A percentile compares a stretch with the other conserved stretches of the same genome.
These are phyloP conservation scores for Podarcis muralis DNA, from an alignment of 2,113 vertebrate genomes.

Conservation along the genomic window DNA sequence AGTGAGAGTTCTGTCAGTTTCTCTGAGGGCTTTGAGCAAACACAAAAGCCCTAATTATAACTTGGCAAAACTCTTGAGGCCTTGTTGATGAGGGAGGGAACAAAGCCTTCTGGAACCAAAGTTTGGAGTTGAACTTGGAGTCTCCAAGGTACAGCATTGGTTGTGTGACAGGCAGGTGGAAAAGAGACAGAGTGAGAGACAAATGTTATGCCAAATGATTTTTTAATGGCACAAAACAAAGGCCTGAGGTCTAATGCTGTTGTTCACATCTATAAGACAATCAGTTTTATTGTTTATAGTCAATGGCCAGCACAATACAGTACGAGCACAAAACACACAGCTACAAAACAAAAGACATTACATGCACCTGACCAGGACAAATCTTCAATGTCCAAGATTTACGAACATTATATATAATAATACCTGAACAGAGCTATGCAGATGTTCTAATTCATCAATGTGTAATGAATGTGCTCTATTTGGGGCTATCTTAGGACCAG, in stretches of 20 bases:
- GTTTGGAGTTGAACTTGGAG: not conserved
- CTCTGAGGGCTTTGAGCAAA: not conserved
- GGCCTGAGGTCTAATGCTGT: not conserved
- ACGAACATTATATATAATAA: no score
- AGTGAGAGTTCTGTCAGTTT: not conserved
- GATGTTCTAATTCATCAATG: no score
- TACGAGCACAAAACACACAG: no score
- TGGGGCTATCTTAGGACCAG: no score
- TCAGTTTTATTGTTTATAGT: no score
- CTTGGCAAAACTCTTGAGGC: not conserved
- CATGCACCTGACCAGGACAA: no score
- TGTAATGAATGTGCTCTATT: no score
- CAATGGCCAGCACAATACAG: no score
- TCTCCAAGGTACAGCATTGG: not conserved
- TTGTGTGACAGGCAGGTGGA: not conserved
- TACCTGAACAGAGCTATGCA: no score
- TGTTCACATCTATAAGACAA: no score
- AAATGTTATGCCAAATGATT: not conserved
- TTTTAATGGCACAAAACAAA: not conserved
- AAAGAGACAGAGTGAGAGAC: not conserved
- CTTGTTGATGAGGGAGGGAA: conserved; percentile 1
- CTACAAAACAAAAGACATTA: no score
- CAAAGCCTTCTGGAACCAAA: not conserved
- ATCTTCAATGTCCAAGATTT: no score
- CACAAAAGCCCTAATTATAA: conserved; percentile 15